These are phyloP conservation scores for Picus viridis DNA, from an alignment of 2,797 vertebrate genomes.

Conservation along the genomic window DNA sequence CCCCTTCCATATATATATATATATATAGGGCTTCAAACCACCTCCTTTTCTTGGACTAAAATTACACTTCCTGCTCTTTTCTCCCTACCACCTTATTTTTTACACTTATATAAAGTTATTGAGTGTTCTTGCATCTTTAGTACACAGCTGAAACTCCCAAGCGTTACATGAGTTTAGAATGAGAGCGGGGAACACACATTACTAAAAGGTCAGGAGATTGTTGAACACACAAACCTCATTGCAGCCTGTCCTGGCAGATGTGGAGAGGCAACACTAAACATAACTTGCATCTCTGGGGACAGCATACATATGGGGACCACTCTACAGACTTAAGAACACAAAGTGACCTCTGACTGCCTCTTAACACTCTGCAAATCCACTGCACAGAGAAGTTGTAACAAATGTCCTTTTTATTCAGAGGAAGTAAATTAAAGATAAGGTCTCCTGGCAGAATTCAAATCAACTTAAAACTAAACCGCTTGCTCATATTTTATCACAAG, in stretches of 20 bases:
- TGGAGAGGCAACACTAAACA: fast-evolving
- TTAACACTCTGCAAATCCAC: neutral
- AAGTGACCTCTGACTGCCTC: neutral
- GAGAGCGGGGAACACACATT: neutral
- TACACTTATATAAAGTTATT: neutral
- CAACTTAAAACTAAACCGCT: neutral
- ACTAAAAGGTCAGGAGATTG: neutral
- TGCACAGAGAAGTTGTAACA: neutral
- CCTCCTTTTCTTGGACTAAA: neutral
- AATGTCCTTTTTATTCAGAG: neutral
- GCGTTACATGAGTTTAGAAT: neutral
- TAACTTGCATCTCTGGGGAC: too few species aligned
- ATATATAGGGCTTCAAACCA: neutral
- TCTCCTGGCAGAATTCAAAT: neutral
- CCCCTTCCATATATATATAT: neutral
- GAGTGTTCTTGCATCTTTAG: neutral
- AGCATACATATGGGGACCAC: fast-evolving
- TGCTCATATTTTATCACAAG: neutral
- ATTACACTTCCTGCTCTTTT: neutral
- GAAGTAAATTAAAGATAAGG: neutral
- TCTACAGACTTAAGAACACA: neutral
- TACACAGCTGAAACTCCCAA: neutral
- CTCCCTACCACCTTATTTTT: neutral
- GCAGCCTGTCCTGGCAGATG: neutral
- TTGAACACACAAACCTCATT: fast-evolving